These are phyloP conservation scores for Gasterosteus aculeatus DNA, from an alignment of 2,113 vertebrate species.

Conservation along the genomic window DNA sequence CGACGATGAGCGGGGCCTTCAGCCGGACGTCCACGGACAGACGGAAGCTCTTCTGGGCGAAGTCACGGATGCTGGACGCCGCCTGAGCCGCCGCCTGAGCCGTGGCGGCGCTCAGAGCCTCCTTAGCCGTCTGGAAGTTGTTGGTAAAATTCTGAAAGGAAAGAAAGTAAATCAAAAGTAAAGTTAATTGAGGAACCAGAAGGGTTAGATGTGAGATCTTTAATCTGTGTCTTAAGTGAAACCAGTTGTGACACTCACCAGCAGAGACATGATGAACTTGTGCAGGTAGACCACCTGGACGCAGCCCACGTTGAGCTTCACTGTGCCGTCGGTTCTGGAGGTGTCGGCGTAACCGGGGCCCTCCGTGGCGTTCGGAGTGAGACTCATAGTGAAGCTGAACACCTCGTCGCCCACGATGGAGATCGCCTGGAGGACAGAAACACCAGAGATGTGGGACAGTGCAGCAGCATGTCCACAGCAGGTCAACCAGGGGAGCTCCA, in stretches of 20 bases:
- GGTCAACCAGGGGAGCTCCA: background rate
- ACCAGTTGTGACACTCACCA: conserved; percentile 83
- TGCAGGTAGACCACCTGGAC: conserved; percentile 95
- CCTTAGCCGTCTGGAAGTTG: conserved; percentile 92
- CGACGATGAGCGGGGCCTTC: conserved; percentile 92
- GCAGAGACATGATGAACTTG: conserved; percentile 91
- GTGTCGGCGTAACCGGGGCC: conserved; percentile 87
- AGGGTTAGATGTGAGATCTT: background rate
- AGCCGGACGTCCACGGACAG: conserved; percentile 87
- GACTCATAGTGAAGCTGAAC: conserved; percentile 89
- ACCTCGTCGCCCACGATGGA: conserved; percentile 96
- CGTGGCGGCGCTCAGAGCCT: conserved; percentile 89
- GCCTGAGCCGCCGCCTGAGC: conserved; percentile 93
- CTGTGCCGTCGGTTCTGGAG: conserved; percentile 87
- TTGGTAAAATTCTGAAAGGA: conserved; percentile 87
- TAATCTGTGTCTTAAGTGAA: background rate
- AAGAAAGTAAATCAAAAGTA: background rate
- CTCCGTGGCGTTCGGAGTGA: conserved; percentile 90
- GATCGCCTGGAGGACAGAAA: conserved; percentile 81
- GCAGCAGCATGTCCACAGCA: no score
- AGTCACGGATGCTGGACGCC: conserved; percentile 89
- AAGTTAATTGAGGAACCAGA: background rate
- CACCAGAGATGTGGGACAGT: no score
- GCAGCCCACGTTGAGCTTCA: conserved; percentile 93
- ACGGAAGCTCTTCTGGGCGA: conserved; percentile 93